Percentiles rank a stretch among this genome's conserved stretches.
Conservation (phyloP, 1,140 invertebrate genomes). For the Drosophila navojoa region DNA sequence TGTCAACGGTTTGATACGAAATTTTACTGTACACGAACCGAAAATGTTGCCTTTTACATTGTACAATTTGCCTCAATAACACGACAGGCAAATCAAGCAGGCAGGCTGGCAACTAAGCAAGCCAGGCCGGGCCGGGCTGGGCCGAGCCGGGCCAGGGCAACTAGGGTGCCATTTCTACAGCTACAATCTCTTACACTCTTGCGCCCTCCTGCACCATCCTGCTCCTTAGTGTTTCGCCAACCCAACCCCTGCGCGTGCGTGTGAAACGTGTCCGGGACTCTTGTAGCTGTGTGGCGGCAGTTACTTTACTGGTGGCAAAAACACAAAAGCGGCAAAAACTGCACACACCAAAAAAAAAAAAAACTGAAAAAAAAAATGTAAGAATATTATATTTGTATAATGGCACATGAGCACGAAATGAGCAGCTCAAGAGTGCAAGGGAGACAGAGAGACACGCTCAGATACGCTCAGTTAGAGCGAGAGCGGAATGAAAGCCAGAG, state of each 20-base stretch:
- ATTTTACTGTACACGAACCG: conserved; percentile 25
- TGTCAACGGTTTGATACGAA: conserved; percentile 35
- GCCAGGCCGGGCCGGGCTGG: conserved; percentile 47
- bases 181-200: conserved; percentile 6
- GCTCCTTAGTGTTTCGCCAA: neutral
- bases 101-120: conserved; percentile 40
- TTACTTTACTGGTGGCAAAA: conserved; percentile 69
- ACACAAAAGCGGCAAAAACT: conserved; percentile 66
- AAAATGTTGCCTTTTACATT: conserved; percentile 55
- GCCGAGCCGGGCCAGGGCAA: conserved; percentile 45
- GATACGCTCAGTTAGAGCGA: neutral
- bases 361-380: conserved; percentile 45
- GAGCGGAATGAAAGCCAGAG: neutral
- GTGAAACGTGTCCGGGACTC: conserved; percentile 50
- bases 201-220: neutral
- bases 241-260: conserved; percentile 75
- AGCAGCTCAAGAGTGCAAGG: conserved; percentile 49
- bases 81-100: conserved; percentile 64
- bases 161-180: conserved; percentile 60
- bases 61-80: conserved; percentile 81
- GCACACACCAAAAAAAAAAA: conserved; percentile 37
- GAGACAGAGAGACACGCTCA: neutral
- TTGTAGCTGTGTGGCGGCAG: conserved; percentile 43
- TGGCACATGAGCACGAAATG: conserved; percentile 81
- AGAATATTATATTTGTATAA: conserved; percentile 82